Base-by-base conservation (phyloP, 2,797 vertebrate species). In the Anomalospiza imberbis region DNA sequence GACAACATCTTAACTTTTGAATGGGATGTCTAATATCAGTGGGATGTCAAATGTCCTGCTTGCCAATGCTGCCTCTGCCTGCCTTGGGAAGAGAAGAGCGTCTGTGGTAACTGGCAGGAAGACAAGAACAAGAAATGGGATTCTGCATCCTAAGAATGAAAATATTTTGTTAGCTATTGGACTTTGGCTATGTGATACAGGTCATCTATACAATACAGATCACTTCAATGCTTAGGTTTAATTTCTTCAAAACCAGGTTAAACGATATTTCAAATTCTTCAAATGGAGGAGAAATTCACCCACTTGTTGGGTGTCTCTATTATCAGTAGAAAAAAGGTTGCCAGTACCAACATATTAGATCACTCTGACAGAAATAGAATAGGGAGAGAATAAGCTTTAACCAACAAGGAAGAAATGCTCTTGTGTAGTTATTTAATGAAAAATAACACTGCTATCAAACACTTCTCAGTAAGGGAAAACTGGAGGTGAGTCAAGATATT, bases 21-120 rank as follows among this genome's bases (percentile, higher is more conserved):
- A 38, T 0, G 1, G 5, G 5, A 26, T 31, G 11, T 31, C 25
- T 40, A 44, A 73, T 38, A 34, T 34, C 34, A 80, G 38, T 0
- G 1, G 5, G 5, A 26, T 31, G 11, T 31, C 25, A 40, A 44
- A 73, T 38, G 3, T 77, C 29, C 36, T 40, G 10, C 28, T 65
- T 72, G 21, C 17, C 28, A 10, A 3, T 8, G 19, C 13, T 1
- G 0, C 24, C 77, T n/a, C 48, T 67, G 14, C 9, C 12, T 6
- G 3, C 11, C 5, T 1, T 34, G 7, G 17, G 29, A 75, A 71
- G 20, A 86, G 7, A 7, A 32, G 2, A 7, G 8, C 2, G 48
- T 92, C 71, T 82, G n/a, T 12, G 3, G 38, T 26, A 72, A 50
- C 20, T 57, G 9, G 8, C 8, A 42, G 53, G 14, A 71, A 74